Evolutionary conservation across 2,888 invertebrate species (phyloP), one percentile per base, ranked within the genome.

Genomic region (Lobophora halterata): DNA sequence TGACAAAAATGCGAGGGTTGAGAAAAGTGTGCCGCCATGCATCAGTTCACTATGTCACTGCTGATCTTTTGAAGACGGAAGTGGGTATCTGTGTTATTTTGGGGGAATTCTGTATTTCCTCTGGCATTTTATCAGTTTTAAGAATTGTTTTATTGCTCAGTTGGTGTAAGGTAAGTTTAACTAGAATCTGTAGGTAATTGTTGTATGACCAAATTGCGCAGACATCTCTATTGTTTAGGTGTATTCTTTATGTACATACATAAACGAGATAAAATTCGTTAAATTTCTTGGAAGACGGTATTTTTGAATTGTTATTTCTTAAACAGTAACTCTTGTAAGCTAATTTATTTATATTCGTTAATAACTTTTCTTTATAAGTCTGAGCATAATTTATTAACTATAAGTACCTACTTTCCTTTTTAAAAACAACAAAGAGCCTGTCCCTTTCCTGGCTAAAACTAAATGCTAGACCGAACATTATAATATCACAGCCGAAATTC

Each of bases 31-130:
- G 86, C 71, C 85, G 79, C 51, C 57, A 72, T 64, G 77, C 77
- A 65, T 77, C 81, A 76, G 86, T 85, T 86, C 86, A 87, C 83
- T 86, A 80, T 87, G 86, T 86, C 86, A 87, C 70, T 74, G 75
- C 67, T 81, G 79, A 80, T 83, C 75, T 82, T 79, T 78, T 70
- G 61, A 72, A 70, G 68, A 75, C 52, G 53, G 54, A 47, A 52
- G 52, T 55, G 48, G 43, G 53, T 51, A 50, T 52, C 46, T 48
- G 52, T 58, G 49, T 31, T 55, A 48, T 53, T 61, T 57, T 52
- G 45, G 55, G 44, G 53, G 44, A 39, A 8, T n/a, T 24, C 12
- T 37, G 32, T 25, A 8, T 25, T 28, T 30, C 8, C 8, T 2
- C 11, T 18, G 19, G 14, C 17, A 9, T 25, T 32, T 27, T 16